A percentile compares a stretch with the other conserved stretches of the same genome.
Evolutionary conservation across 2,113 vertebrate genomes (phyloP).

Genomic region (Hemiscyllium ocellatum): DNA sequence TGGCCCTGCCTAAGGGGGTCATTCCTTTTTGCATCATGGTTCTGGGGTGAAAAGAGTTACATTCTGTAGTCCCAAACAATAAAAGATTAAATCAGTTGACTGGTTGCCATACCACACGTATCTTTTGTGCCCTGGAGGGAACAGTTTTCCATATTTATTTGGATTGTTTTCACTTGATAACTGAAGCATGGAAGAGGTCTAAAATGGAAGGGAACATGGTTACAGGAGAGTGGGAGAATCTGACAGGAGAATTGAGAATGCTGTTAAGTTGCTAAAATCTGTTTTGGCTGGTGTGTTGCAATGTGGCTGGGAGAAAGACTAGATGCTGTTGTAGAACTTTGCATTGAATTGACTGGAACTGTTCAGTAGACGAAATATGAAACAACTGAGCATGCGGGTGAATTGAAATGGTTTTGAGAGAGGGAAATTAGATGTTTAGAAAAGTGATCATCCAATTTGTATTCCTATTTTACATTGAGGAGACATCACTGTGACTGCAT

Average conservation of each 20-base stretch:
- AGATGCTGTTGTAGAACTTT: not conserved
- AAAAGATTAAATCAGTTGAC: too few species aligned
- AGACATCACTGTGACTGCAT: not conserved
- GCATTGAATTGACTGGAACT: not conserved
- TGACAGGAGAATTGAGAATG: not conserved
- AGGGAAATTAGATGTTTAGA: not conserved
- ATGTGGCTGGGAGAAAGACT: not conserved
- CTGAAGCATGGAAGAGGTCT: not conserved
- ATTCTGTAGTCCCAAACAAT: too few species aligned
- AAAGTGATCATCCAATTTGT: conserved; percentile 19
- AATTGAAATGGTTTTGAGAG: not conserved
- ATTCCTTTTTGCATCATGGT: too few species aligned
- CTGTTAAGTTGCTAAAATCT: not conserved
- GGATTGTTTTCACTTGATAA: not conserved
- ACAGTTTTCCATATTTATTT: too few species aligned
- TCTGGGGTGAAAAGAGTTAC: too few species aligned
- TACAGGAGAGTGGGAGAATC: not conserved
- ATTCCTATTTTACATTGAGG: not conserved
- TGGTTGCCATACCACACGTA: too few species aligned
- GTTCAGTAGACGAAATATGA: not conserved
- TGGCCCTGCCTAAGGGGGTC: too few species aligned
- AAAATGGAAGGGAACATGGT: not conserved
- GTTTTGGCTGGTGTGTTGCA: not conserved
- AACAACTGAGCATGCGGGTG: not conserved
- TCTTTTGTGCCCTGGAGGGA: too few species aligned